A percentile compares a stretch with the other conserved stretches of the same genome.
Conservation (phyloP, 2,888 invertebrate species). For the Petrophora chlorosata region DNA sequence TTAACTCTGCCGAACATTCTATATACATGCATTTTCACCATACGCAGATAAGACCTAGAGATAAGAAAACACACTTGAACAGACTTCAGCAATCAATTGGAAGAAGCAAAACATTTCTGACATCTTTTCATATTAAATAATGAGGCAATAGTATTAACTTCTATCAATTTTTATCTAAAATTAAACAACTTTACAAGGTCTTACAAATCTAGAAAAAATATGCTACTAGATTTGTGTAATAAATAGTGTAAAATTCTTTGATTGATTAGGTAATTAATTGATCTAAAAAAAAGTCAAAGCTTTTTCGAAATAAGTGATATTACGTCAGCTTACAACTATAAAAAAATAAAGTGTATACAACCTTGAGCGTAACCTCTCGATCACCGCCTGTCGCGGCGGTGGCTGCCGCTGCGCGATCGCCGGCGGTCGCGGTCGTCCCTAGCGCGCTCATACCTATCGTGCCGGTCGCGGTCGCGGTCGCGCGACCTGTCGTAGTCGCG, state of each 20-base stretch:
- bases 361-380: slow-evolving; percentile 74
- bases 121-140: slow-evolving; percentile 37
- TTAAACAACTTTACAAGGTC: too few relatives aligned
- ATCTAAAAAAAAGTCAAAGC: background rate
- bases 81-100: slow-evolving; percentile 4
- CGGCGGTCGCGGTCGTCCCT: slow-evolving; percentile 67
- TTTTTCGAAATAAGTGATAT: background rate
- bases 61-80: slow-evolving; percentile 20
- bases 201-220: too few relatives aligned
- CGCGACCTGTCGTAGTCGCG: slow-evolving; percentile 56
- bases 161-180: background rate
- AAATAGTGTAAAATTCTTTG: too few relatives aligned
- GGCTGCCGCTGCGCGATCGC: slow-evolving; percentile 67
- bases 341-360: slow-evolving; percentile 59
- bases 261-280: too few relatives aligned
- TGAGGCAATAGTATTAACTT: background rate
- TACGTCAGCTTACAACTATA: background rate
- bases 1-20: too few relatives aligned
- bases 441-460: slow-evolving; percentile 78
- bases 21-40: too few relatives aligned
- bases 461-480: slow-evolving; percentile 32
- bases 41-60: background rate
- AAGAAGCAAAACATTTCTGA: slow-evolving; percentile 41
- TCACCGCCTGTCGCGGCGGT: slow-evolving; percentile 72
- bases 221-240: too few relatives aligned